phyloP scores from a whole-genome alignment of 2,888 invertebrate species.

The Standfussiana lucernea region DNA sequence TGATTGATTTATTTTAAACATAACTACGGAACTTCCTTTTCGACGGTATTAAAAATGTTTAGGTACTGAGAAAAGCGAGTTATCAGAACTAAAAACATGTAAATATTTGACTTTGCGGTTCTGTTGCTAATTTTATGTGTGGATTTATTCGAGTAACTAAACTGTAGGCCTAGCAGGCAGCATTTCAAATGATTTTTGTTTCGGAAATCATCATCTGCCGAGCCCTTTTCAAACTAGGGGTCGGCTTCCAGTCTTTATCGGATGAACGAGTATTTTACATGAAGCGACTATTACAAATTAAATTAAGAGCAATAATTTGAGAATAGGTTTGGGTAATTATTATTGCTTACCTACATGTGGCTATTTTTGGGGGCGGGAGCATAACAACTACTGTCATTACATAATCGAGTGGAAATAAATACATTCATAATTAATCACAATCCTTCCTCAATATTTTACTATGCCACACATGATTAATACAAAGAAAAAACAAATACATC shows the following conservation, averaged over 20 bases:
- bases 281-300: too few relatives aligned
- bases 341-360: too few relatives aligned
- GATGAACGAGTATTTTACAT: too few relatives aligned
- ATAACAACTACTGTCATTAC: too few relatives aligned
- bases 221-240: too few relatives aligned
- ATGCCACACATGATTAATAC: background rate
- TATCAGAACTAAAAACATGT: background rate
- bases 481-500: background rate
- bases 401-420: background rate
- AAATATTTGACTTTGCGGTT: constrained; percentile 30
- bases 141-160: background rate
- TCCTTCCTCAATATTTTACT: background rate
- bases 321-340: too few relatives aligned
- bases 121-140: background rate
- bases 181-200: too few relatives aligned
- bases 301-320: too few relatives aligned
- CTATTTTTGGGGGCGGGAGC: too few relatives aligned
- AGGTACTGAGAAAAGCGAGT: background rate
- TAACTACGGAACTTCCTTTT: constrained; percentile 26
- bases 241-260: too few relatives aligned
- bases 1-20: constrained; percentile 64
- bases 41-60: constrained; percentile 9
- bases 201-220: too few relatives aligned
- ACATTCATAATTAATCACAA: background rate
- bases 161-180: background rate